phyloP scores from a whole-genome alignment of 1,140 invertebrate species.

The Tetraneura akinire region DNA sequence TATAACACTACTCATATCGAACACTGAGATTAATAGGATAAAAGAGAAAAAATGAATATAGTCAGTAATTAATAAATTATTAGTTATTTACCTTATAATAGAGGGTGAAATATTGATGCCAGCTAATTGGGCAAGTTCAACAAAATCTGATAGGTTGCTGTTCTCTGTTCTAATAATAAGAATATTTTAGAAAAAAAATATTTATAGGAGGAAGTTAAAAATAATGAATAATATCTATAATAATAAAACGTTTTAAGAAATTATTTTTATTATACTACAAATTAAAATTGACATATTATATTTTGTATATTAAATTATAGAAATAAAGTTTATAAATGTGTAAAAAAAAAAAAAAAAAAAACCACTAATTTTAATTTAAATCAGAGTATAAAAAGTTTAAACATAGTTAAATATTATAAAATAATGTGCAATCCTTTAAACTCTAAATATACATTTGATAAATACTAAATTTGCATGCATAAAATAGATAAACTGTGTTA shows the following conservation, averaged over 20 bases:
- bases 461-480: slow-evolving; percentile 8
- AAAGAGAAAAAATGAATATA: background rate
- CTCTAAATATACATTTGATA: slow-evolving; percentile 9
- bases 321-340: too few species aligned
- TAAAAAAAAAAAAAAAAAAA: too few species aligned
- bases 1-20: background rate
- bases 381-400: background rate
- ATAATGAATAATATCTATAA: background rate
- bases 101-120: slow-evolving; percentile 25
- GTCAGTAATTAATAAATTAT: background rate
- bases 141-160: slow-evolving; percentile 30
- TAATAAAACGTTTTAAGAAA: background rate
- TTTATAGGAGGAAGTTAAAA: slow-evolving; percentile 6
- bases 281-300: background rate
- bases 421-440: background rate
- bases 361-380: too few species aligned
- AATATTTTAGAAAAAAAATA: slow-evolving; percentile 29
- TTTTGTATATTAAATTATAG: too few species aligned
- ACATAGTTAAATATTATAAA: background rate
- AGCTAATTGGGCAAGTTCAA: slow-evolving; percentile 43
- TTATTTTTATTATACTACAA: background rate
- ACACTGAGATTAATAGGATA: background rate
- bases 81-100: slow-evolving; percentile 22
- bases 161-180: slow-evolving; percentile 45
- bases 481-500: background rate